These are phyloP conservation scores for Cyanoderma ruficeps DNA, from an alignment of 2,113 vertebrate species.

Conservation along the genomic window DNA sequence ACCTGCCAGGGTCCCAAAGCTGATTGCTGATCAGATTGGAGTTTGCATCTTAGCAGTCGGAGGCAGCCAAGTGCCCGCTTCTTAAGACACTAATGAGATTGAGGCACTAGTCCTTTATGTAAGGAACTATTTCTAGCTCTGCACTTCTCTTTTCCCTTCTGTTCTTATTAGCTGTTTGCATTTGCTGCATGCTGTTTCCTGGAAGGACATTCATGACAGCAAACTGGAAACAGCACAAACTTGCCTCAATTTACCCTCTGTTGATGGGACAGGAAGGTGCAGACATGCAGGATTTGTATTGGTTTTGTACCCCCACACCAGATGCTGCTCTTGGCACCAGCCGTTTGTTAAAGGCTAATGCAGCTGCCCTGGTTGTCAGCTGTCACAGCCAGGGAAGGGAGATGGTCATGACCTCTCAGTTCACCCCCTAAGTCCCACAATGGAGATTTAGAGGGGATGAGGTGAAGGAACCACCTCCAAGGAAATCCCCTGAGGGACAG, in stretches of 20 bases:
- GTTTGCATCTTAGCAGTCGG: neutral
- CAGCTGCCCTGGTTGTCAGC: neutral
- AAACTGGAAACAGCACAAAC: neutral
- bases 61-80: neutral
- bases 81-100: slow-evolving; percentile 72
- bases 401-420: neutral
- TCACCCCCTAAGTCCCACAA: neutral
- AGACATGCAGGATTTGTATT: neutral
- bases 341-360: neutral
- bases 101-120: slow-evolving; percentile 34
- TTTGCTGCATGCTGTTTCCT: neutral
- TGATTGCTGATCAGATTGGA: slow-evolving; percentile 4
- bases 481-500: fast-evolving
- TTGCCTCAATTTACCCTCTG: neutral
- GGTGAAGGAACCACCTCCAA: neutral
- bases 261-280: neutral
- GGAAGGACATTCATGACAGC: neutral
- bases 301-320: neutral
- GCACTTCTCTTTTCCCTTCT: neutral
- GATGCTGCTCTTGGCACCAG: neutral
- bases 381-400: neutral
- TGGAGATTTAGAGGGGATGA: neutral
- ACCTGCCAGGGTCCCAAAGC: slow-evolving; percentile 40
- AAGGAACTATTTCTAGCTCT: slow-evolving; percentile 49
- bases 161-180: neutral